Percentiles rank a stretch among this genome's conserved stretches.
Conservation (phyloP, 2,797 vertebrate species). For the Rhinophrynus dorsalis region DNA sequence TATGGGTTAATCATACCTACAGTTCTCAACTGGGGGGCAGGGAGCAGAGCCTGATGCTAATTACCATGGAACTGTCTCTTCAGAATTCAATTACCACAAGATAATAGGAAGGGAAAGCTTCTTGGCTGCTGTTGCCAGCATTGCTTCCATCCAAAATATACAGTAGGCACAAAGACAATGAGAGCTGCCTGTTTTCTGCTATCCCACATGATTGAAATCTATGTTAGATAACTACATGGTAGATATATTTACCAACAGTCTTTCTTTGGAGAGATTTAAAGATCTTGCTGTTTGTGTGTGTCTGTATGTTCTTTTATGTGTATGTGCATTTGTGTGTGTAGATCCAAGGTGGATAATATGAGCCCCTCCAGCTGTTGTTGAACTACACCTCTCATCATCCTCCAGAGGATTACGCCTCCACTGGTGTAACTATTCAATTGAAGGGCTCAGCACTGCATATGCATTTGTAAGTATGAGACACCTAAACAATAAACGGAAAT, state of each 20-base stretch:
- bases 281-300: no score
- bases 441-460: no score
- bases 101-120: conserved; percentile 26
- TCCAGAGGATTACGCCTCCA: no score
- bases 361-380: no score
- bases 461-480: no score
- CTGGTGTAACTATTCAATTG: no score
- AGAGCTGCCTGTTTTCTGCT: background rate
- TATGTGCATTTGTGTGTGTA: no score
- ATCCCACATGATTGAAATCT: background rate
- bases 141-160: background rate
- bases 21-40: conserved; percentile 18
- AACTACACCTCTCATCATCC: no score
- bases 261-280: no score
- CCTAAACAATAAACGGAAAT: no score
- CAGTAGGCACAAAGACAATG: background rate
- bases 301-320: no score
- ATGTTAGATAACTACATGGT: conserved; percentile 3
- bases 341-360: no score
- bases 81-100: conserved; percentile 39
- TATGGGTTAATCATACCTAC: conserved; percentile 28
- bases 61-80: conserved; percentile 25
- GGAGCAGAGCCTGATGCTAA: conserved; percentile 6
- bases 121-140: conserved; percentile 6
- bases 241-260: conserved; percentile 18